A percentile compares a stretch with the other conserved stretches of the same genome.
Conservation (phyloP, 2,113 vertebrate genomes). For the Lophochroa leadbeateri region DNA sequence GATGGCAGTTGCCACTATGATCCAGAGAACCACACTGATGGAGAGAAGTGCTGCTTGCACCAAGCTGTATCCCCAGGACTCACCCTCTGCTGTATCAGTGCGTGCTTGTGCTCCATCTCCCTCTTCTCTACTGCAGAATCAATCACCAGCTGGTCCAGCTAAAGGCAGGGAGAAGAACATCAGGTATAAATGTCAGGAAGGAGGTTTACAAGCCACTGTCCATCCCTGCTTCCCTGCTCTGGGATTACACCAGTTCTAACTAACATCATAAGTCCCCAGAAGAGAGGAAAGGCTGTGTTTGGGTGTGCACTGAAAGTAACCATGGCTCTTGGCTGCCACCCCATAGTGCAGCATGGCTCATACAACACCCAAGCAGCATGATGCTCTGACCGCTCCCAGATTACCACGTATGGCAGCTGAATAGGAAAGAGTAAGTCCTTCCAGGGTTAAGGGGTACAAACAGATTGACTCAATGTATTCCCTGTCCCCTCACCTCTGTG, state of each 20-base stretch:
- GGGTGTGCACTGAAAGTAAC: background rate
- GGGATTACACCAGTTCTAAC: background rate
- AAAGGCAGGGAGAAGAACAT: background rate
- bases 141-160: constrained; percentile 98
- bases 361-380: background rate
- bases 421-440: background rate
- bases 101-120: constrained; percentile 97
- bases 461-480: background rate
- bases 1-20: background rate
- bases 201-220: background rate
- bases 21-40: background rate
- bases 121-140: constrained; percentile 96
- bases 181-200: background rate
- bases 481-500: constrained; percentile 82
- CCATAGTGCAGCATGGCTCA: background rate
- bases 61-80: constrained; percentile 6
- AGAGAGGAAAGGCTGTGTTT: background rate
- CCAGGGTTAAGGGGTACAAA: background rate
- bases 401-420: background rate
- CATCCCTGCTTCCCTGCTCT: background rate
- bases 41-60: background rate
- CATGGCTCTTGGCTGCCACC: background rate
- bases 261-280: fast-evolving
- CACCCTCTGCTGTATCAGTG: constrained; percentile 94
- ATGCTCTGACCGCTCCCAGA: background rate